phyloP scores from a whole-genome alignment of 2,113 vertebrate genomes.

The Fukomys damarensis region DNA sequence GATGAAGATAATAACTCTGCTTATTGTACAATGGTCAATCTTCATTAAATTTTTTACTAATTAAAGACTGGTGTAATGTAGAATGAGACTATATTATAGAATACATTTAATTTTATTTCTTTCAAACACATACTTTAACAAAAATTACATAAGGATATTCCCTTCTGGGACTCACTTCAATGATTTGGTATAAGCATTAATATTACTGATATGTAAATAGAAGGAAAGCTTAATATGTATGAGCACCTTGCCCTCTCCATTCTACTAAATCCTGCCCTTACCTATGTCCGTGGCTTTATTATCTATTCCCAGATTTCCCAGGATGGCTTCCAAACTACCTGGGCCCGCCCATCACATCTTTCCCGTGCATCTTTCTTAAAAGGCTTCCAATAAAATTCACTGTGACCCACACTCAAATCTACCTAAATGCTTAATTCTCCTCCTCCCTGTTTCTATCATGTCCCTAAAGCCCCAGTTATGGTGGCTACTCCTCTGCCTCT shows the following conservation, averaged over 20 bases:
- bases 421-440: neutral
- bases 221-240: conserved; percentile 1
- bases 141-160: neutral
- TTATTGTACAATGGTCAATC: neutral
- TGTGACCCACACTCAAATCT: neutral
- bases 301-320: neutral
- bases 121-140: conserved; percentile 49
- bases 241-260: neutral
- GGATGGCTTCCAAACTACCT: neutral
- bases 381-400: neutral
- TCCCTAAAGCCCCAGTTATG: fast-evolving
- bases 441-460: neutral
- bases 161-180: conserved; percentile 46
- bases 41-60: conserved; percentile 65
- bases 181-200: conserved; percentile 54
- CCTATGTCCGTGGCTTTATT: conserved; percentile 9
- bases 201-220: conserved; percentile 58
- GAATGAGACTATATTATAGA: conserved; percentile 42
- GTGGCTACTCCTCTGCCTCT: neutral
- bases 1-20: conserved; percentile 36
- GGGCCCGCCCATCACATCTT: neutral
- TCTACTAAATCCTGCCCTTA: neutral
- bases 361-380: neutral
- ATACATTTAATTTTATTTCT: conserved; percentile 59
- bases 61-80: conserved; percentile 46